phyloP scores from a whole-genome alignment of 2,797 vertebrate genomes.

The Muraenolepis orangiensis region DNA sequence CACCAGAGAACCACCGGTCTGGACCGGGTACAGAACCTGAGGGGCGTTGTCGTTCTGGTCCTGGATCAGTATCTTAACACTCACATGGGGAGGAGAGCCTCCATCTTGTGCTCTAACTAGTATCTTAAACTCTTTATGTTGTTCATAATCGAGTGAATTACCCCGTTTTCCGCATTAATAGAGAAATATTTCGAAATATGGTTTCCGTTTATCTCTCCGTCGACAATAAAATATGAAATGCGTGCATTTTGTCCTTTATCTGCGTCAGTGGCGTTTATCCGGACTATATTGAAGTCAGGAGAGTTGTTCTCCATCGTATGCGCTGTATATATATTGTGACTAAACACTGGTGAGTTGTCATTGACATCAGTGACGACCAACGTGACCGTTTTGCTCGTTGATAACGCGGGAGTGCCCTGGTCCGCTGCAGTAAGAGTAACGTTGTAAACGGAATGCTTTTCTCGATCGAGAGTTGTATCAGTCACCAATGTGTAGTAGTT shows the following conservation, averaged over 20 bases:
- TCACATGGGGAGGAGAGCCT: constrained; percentile 23
- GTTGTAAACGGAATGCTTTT: constrained; percentile 63
- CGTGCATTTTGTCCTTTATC: constrained; percentile 69
- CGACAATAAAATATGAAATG: constrained; percentile 63
- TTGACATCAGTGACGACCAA: constrained; percentile 63
- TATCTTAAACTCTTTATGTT: background rate
- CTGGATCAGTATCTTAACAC: constrained; percentile 12
- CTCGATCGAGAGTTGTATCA: constrained; percentile 64
- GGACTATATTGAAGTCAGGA: constrained; percentile 46
- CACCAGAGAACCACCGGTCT: constrained; percentile 43
- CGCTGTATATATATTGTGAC: constrained; percentile 42
- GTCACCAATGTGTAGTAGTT: constrained; percentile 77
- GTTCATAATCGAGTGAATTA: constrained; percentile 41
- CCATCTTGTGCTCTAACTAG: constrained; percentile 23
- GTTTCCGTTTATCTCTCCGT: constrained; percentile 44
- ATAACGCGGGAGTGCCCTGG: constrained; percentile 50
- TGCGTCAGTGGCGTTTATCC: constrained; percentile 50
- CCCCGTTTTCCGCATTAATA: constrained; percentile 64
- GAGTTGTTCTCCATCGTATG: constrained; percentile 59
- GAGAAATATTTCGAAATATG: constrained; percentile 55
- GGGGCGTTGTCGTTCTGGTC: constrained; percentile 30
- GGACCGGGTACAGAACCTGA: constrained; percentile 30
- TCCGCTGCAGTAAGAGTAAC: constrained; percentile 70
- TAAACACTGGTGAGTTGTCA: constrained; percentile 61
- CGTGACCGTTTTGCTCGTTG: constrained; percentile 33